Conservation (phyloP, 2,888 invertebrate species). For the Polydesmus complanatus region DNA sequence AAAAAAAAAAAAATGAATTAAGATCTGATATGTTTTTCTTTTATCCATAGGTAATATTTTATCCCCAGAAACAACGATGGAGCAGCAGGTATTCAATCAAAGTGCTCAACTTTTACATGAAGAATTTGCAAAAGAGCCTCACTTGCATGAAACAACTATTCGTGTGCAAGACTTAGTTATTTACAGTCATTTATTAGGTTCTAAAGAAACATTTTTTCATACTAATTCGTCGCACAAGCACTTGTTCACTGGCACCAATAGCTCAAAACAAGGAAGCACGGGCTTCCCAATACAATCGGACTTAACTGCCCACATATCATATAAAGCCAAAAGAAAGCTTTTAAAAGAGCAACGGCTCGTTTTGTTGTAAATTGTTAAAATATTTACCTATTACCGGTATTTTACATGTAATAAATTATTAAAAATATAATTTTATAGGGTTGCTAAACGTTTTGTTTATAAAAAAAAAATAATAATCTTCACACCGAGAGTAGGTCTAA, state of each 20-base stretch:
- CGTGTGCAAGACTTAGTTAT: neutral
- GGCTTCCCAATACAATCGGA: conserved; percentile 9
- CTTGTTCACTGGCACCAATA: neutral
- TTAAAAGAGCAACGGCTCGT: conserved; percentile 1
- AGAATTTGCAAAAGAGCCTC: conserved; percentile 1
- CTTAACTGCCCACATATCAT: neutral
- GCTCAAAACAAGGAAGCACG: too few relatives aligned
- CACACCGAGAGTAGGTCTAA: too few relatives aligned
- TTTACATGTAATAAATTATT: too few relatives aligned
- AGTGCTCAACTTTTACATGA: conserved; percentile 9
- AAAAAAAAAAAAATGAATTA: too few relatives aligned
- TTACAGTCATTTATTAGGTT: conserved; percentile 5
- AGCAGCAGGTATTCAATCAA: conserved; percentile 5
- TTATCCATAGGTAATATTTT: too few relatives aligned
- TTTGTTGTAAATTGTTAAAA: conserved; percentile 1
- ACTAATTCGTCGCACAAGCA: neutral
- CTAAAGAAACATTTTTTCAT: conserved; percentile 8
- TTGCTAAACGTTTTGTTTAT: too few relatives aligned
- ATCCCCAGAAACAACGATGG: too few relatives aligned
- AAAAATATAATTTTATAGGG: too few relatives aligned
- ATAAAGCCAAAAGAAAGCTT: conserved; percentile 2
- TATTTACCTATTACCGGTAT: too few relatives aligned
- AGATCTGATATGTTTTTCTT: too few relatives aligned
- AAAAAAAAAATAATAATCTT: too few relatives aligned
- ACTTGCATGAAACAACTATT: conserved; percentile 6